Evolutionary conservation across 2,797 vertebrate species (phyloP), one percentile per base, ranked within the genome.

Genomic region (Austrolebias charrua): DNA sequence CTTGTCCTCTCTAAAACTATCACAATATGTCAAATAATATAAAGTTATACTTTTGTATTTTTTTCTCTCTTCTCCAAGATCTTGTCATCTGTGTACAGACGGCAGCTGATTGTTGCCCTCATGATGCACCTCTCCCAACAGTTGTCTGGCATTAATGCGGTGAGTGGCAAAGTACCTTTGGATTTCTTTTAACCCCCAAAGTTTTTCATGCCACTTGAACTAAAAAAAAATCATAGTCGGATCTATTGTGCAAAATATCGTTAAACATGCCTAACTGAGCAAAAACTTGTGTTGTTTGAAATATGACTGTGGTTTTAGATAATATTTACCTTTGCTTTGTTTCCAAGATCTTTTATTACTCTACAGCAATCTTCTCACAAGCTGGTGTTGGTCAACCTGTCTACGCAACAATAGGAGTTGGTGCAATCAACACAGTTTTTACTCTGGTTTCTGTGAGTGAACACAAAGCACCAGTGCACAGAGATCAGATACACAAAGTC

Each of bases 331-430:
- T 79, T 70, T 64, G 53, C 81, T 74, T 63, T 76, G 31, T 71
- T 35, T 55, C 70, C 18, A 83, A 99, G 98, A 99, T 99, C 59
- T 98, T 99, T 90, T 99, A 98, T 91, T 99, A 98, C 78, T 98
- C 98, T 3, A 99, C 98, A 7, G 86, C 80, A 19, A 99, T 99
- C 91, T 99, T 99, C 0, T 3, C 81, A 14, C 88, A 72, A 51
- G 94, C 96, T 16, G 94, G 94, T 4, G 86, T 99, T 52, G 63
- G 72, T 59, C 89, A 96, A 70, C 97, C 98, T 1, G 89, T 96
- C 75, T 98, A 97, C 3, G 97, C 98, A 82, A 99, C 98, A 18
- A 98, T 98, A 14, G 98, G 97, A 57, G 94, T 99, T 11, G 98
- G 98, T 16, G 94, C 68, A 59, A 88, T 99, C 84, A 99, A 99